Conservation (phyloP, 2,888 invertebrate species). For the Orchesella flavescens region DNA sequence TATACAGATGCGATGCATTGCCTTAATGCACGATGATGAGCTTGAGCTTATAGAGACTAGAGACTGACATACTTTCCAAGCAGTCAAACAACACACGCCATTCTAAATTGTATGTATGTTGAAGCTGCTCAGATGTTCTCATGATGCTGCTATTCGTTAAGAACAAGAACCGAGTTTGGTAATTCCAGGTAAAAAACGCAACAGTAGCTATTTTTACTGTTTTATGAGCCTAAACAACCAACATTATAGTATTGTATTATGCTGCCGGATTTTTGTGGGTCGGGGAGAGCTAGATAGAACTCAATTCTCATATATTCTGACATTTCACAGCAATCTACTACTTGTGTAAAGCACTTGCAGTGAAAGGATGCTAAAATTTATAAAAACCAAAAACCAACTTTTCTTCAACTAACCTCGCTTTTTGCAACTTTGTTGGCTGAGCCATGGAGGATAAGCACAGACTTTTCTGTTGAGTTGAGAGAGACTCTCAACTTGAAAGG, state of each 20-base stretch:
- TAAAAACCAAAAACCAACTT: slow-evolving; percentile 18
- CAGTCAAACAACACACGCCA: too few relatives aligned
- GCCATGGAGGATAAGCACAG: too few relatives aligned
- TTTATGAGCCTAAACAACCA: slow-evolving; percentile 39
- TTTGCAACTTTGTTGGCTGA: slow-evolving; percentile 1
- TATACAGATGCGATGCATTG: too few relatives aligned
- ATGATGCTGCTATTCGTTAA: background rate
- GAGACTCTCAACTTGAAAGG: background rate
- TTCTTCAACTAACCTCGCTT: slow-evolving; percentile 7
- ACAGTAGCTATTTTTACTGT: slow-evolving; percentile 36
- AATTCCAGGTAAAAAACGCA: slow-evolving; percentile 41
- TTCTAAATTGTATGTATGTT: too few relatives aligned
- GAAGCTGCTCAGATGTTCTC: too few relatives aligned
- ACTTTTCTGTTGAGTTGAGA: background rate
- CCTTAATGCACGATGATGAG: too few relatives aligned
- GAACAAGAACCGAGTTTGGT: background rate
- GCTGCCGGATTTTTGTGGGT: background rate
- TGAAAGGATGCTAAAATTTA: slow-evolving; percentile 10
- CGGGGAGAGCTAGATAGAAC: slow-evolving; percentile 17
- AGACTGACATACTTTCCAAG: too few relatives aligned
- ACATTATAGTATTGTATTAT: slow-evolving; percentile 13
- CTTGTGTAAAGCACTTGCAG: slow-evolving; percentile 1
- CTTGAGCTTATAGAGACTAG: too few relatives aligned
- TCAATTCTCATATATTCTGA: slow-evolving; percentile 32
- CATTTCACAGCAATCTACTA: slow-evolving; percentile 15